phyloP scores from a whole-genome alignment of 2,113 vertebrate genomes.

The Bufo gargarizans region DNA sequence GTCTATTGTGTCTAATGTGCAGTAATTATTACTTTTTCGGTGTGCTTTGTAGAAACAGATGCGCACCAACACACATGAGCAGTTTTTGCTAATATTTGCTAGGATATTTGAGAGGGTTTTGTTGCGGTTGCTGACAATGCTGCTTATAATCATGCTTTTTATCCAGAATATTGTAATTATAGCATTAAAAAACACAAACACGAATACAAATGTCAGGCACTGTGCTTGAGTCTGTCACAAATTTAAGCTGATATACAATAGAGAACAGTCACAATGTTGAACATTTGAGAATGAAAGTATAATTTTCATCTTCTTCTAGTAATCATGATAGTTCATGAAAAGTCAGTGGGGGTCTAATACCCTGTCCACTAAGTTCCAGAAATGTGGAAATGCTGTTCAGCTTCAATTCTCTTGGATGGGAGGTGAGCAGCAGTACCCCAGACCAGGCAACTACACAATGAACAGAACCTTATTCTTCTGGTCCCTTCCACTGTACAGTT shows the following conservation, averaged over 20 bases:
- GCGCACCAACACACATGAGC: conserved; percentile 8
- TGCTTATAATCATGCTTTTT: conserved; percentile 14
- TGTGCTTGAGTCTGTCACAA: not conserved
- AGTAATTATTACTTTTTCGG: conserved; percentile 40
- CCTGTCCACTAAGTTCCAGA: too few relatives aligned
- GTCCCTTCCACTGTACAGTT: too few relatives aligned
- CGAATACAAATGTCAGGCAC: not conserved
- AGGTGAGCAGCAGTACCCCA: too few relatives aligned
- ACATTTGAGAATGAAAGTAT: not conserved
- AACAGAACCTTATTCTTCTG: too few relatives aligned
- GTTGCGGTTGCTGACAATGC: not conserved
- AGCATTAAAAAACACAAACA: conserved; percentile 21
- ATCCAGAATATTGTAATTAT: conserved; percentile 39
- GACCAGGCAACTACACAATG: too few relatives aligned
- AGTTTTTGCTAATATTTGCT: conserved; percentile 45
- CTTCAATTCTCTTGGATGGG: too few relatives aligned
- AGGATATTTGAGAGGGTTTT: conserved; percentile 14
- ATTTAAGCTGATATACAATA: not conserved
- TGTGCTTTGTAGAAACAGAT: conserved; percentile 37
- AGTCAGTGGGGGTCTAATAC: too few relatives aligned
- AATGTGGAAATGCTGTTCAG: too few relatives aligned
- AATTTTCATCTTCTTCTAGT: not conserved
- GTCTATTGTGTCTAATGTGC: conserved; percentile 18
- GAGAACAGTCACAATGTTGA: not conserved
- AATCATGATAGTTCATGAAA: too few relatives aligned